These are phyloP conservation scores for Teleogryllus occipitalis DNA, from an alignment of 1,140 invertebrate genomes.

Conservation along the genomic window DNA sequence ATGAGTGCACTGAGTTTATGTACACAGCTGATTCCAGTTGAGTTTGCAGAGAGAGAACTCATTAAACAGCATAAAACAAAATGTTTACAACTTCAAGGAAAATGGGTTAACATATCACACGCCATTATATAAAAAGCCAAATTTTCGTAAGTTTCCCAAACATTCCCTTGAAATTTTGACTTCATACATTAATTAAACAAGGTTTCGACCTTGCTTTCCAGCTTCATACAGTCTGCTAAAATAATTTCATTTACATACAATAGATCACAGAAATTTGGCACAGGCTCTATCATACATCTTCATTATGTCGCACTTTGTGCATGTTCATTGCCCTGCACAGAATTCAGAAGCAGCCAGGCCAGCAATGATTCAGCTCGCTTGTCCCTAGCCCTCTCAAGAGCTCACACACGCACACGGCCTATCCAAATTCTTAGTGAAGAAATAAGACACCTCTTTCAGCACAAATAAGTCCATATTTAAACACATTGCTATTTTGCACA, in stretches of 20 bases:
- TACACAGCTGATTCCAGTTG: not conserved
- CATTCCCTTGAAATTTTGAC: not conserved
- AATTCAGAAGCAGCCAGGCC: not conserved
- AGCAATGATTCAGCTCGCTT: not conserved
- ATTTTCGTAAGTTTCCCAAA: not conserved
- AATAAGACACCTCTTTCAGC: not conserved
- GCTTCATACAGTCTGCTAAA: not conserved
- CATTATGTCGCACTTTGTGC: not conserved
- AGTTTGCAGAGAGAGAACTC: not conserved
- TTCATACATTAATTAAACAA: not conserved
- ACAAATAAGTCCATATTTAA: not conserved
- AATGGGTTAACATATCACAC: not conserved
- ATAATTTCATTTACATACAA: slow-evolving; percentile 6
- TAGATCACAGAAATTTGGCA: slow-evolving; percentile 4
- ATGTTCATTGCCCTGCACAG: not conserved
- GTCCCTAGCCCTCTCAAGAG: not conserved
- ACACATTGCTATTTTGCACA: not conserved
- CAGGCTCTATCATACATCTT: not conserved
- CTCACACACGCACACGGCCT: not conserved
- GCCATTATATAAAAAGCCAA: slow-evolving; percentile 1
- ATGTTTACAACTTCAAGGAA: slow-evolving; percentile 5
- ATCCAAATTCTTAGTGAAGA: not conserved
- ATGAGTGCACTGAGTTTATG: not conserved
- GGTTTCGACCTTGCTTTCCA: not conserved
- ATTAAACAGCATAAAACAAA: not conserved